Conservation (phyloP, 2,888 invertebrate genomes). For the Aquatica leii region DNA sequence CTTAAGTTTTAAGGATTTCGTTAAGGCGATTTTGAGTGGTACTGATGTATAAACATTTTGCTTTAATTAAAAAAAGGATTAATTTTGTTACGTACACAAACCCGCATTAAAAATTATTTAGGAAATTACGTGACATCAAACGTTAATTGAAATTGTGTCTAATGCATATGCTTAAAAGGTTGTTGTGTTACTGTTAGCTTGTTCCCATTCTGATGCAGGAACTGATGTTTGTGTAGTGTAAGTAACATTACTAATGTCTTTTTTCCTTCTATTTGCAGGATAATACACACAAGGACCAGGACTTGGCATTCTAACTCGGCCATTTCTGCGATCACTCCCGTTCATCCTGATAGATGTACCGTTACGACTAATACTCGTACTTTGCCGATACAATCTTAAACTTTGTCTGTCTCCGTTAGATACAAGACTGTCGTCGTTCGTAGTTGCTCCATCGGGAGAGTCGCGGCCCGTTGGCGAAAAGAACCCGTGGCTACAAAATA, state of each 20-base stretch:
- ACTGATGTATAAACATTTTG: too few relatives aligned
- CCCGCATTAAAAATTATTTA: too few relatives aligned
- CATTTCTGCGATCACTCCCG: slow-evolving; percentile 43
- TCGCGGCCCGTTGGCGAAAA: slow-evolving; percentile 66
- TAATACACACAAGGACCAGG: slow-evolving; percentile 67
- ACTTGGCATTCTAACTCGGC: slow-evolving; percentile 54
- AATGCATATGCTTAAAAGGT: slow-evolving; percentile 27
- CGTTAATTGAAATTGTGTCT: too few relatives aligned
- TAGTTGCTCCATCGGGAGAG: slow-evolving; percentile 75
- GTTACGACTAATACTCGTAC: slow-evolving; percentile 58
- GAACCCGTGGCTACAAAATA: slow-evolving; percentile 74
- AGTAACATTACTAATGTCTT: slow-evolving; percentile 50
- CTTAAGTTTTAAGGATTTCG: too few relatives aligned
- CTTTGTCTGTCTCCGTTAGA: slow-evolving; percentile 81
- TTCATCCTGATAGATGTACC: slow-evolving; percentile 53
- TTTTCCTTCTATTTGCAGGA: slow-evolving; percentile 58
- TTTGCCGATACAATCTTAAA: slow-evolving; percentile 69
- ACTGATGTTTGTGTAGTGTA: slow-evolving; percentile 54
- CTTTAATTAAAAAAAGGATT: too few relatives aligned
- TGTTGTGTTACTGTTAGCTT: slow-evolving; percentile 29
- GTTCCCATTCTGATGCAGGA: slow-evolving; percentile 37
- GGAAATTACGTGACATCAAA: too few relatives aligned
- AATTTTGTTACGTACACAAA: too few relatives aligned
- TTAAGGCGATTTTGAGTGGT: too few relatives aligned
- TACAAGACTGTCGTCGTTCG: slow-evolving; percentile 84